These are phyloP conservation scores for Ceratina australensis DNA, from an alignment of 1,140 invertebrate species.

Conservation along the genomic window DNA sequence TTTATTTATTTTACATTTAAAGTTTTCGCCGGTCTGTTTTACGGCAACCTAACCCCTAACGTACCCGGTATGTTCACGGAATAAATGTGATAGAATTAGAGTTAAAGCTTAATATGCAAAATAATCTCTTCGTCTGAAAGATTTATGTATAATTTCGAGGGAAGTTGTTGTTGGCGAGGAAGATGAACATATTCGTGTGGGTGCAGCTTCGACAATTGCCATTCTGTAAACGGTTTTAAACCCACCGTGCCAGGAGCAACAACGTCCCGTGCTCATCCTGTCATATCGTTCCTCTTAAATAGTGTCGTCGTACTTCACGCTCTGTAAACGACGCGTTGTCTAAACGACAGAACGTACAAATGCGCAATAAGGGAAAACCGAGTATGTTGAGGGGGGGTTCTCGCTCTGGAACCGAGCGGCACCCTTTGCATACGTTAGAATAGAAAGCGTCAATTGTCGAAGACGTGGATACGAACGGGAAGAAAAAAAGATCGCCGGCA, in stretches of 20 bases:
- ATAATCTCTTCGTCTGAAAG: no score
- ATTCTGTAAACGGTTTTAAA: conserved; percentile 27
- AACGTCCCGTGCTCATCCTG: background rate
- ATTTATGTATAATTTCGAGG: background rate
- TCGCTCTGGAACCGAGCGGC: background rate
- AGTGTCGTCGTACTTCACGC: background rate
- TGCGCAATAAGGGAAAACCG: conserved; percentile 3
- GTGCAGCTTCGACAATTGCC: conserved; percentile 17
- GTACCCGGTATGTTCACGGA: no score
- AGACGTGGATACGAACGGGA: no score
- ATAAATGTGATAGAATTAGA: no score
- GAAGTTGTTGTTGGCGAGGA: background rate
- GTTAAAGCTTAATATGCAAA: no score
- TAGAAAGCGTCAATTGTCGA: background rate
- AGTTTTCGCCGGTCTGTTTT: background rate
- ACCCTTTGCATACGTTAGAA: conserved; percentile 15
- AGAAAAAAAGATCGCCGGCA: background rate
- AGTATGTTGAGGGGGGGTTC: background rate
- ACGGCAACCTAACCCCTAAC: no score
- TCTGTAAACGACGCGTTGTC: background rate
- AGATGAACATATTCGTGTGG: background rate
- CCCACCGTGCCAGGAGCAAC: background rate
- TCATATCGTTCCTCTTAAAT: conserved; percentile 10
- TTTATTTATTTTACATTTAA: background rate
- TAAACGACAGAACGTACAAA: conserved; percentile 16